These are phyloP conservation scores for Semotilus atromaculatus DNA, from an alignment of 2,797 vertebrate genomes.

Conservation along the genomic window DNA sequence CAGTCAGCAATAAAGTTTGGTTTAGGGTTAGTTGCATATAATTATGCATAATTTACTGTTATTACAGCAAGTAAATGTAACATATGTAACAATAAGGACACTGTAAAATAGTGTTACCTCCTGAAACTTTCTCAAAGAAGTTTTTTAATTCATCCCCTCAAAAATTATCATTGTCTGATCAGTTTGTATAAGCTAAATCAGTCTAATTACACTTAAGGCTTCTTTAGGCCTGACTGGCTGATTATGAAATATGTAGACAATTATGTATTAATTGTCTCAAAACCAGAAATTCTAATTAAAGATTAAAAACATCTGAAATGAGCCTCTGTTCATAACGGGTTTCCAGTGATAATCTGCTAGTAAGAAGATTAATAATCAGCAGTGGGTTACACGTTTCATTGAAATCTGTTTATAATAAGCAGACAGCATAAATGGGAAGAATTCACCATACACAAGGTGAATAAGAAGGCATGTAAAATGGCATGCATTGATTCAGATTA, in stretches of 20 bases:
- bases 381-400: background rate
- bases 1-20: background rate
- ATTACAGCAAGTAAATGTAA: background rate
- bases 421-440: background rate
- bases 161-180: background rate
- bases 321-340: conserved; percentile 1
- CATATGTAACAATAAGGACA: background rate
- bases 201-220: background rate
- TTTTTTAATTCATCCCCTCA: background rate
- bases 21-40: background rate
- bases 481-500: background rate
- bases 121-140: background rate
- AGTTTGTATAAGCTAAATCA: background rate
- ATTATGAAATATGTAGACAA: background rate
- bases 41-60: background rate
- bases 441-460: background rate
- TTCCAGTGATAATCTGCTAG: background rate
- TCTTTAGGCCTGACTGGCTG: background rate
- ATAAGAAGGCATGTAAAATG: background rate
- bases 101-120: background rate
- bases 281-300: background rate
- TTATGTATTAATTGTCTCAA: conserved; percentile 6
- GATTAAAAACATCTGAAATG: background rate
- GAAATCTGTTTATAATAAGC: background rate
- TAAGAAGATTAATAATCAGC: conserved; percentile 30